Evolutionary conservation across 2,888 invertebrate species (phyloP).

Genomic region (Apotomis turbidana): DNA sequence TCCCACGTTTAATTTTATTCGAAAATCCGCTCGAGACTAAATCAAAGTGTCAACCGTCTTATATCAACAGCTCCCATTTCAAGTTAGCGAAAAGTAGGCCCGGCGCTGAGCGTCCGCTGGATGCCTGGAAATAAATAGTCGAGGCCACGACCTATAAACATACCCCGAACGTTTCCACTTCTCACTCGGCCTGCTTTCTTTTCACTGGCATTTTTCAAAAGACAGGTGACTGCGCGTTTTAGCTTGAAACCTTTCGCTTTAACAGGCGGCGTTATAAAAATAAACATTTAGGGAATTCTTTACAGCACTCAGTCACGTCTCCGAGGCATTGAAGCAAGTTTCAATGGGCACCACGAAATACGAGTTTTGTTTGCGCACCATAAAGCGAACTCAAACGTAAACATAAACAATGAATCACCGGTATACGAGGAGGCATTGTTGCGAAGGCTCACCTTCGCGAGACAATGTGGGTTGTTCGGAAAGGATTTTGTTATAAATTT

Average conservation of each 20-base stretch:
- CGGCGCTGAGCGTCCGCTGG: slow-evolving; percentile 10
- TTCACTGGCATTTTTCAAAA: slow-evolving; percentile 62
- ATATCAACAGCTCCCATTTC: slow-evolving; percentile 30
- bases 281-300: slow-evolving; percentile 58
- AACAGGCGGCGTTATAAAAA: slow-evolving; percentile 54
- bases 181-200: slow-evolving; percentile 61
- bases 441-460: slow-evolving; percentile 32
- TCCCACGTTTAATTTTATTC: slow-evolving; percentile 10
- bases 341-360: slow-evolving; percentile 46
- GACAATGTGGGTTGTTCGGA: slow-evolving; percentile 31
- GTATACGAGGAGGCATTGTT: slow-evolving; percentile 39
- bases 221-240: slow-evolving; percentile 65
- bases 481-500: slow-evolving; percentile 35
- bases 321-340: slow-evolving; percentile 43
- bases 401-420: slow-evolving; percentile 47
- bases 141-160: slow-evolving; percentile 64
- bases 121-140: slow-evolving; percentile 48
- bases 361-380: slow-evolving; percentile 47
- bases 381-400: slow-evolving; percentile 47
- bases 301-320: slow-evolving; percentile 41
- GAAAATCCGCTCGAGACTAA: slow-evolving; percentile 16
- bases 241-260: slow-evolving; percentile 50
- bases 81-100: slow-evolving; percentile 34
- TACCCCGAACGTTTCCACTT: slow-evolving; percentile 54
- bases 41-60: slow-evolving; percentile 34